Conservation (phyloP, 2,113 vertebrate genomes). For the Pelecanus crispus region DNA sequence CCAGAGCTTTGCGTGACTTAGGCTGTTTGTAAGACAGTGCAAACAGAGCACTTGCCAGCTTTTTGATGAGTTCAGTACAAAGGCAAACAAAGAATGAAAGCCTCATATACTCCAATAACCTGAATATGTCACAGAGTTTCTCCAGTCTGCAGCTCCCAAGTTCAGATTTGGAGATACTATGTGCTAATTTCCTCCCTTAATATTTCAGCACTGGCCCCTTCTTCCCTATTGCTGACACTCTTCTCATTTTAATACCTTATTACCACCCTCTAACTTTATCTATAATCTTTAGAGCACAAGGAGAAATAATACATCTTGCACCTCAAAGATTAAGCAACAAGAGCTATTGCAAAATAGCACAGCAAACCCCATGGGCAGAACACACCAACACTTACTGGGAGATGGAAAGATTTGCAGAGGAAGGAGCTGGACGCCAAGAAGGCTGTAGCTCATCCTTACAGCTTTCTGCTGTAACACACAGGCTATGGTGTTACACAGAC, state of each 20-base stretch:
- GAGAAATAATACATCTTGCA: not conserved
- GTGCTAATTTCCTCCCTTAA: not conserved
- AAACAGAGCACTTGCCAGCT: not conserved
- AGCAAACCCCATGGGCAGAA: not conserved
- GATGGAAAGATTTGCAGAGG: not conserved
- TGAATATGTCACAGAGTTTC: not conserved
- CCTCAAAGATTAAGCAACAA: slow-evolving; percentile 17
- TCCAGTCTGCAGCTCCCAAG: not conserved
- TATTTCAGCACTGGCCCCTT: not conserved
- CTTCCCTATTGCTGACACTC: not conserved
- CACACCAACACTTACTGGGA: not conserved
- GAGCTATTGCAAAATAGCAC: not conserved
- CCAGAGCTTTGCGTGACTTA: not conserved
- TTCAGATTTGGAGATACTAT: not conserved
- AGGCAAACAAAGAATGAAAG: not conserved
- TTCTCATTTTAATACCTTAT: not conserved
- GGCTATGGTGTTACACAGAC: not conserved
- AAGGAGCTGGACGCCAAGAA: not conserved
- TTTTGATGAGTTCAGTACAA: not conserved
- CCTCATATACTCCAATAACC: not conserved
- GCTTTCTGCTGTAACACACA: not conserved
- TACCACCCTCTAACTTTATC: not conserved
- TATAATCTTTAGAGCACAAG: not conserved
- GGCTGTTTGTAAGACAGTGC: not conserved
- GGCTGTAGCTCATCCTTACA: not conserved